Conservation (phyloP, 2,113 vertebrate genomes). For the Potamarius usumacintae region DNA sequence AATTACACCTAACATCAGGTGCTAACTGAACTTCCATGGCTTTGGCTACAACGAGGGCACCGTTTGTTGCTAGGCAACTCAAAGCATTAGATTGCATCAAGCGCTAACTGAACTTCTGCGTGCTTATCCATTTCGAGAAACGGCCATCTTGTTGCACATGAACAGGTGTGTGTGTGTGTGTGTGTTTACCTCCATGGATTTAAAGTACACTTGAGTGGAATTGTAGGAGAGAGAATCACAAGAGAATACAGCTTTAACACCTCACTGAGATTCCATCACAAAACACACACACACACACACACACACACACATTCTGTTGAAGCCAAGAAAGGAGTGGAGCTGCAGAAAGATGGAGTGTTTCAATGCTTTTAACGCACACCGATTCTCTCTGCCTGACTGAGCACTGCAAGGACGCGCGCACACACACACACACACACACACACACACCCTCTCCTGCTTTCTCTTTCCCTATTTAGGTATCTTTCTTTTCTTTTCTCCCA, state of each 20-base stretch:
- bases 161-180: slow-evolving; percentile 2
- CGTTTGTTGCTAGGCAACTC: slow-evolving; percentile 12
- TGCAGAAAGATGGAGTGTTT: not conserved
- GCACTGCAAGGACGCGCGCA: slow-evolving; percentile 32
- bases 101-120: not conserved
- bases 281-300: slow-evolving; percentile 32
- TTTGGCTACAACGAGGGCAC: not conserved
- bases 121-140: not conserved
- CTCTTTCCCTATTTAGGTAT: not conserved
- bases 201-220: slow-evolving; percentile 26
- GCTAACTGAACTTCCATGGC: not conserved
- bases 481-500: not conserved
- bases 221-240: slow-evolving; percentile 22
- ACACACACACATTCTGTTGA: not conserved
- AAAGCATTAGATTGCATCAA: not conserved
- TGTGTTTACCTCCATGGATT: not conserved
- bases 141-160: not conserved
- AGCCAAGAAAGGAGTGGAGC: slow-evolving; percentile 23
- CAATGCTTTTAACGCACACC: not conserved
- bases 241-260: slow-evolving; percentile 43
- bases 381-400: slow-evolving; percentile 42
- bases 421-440: slow-evolving; percentile 6
- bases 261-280: slow-evolving; percentile 53
- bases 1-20: not conserved
- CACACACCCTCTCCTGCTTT: not conserved